Percentiles rank a stretch among this genome's conserved stretches.
These are phyloP conservation scores for Phoenoteleia sp. DNA, from an alignment of 2,888 invertebrate species.

Conservation along the genomic window DNA sequence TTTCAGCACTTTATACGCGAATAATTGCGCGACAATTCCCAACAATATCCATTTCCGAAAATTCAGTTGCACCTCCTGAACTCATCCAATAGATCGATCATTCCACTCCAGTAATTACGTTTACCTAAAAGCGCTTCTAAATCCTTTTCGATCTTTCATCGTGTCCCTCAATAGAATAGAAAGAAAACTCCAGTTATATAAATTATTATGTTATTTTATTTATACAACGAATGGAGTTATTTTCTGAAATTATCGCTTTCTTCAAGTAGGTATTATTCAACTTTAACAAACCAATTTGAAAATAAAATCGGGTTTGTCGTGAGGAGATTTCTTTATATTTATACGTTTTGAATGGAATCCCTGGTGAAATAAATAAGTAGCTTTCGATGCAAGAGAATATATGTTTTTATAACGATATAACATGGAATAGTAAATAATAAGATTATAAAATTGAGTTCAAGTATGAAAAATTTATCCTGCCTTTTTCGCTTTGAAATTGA, in stretches of 20 bases:
- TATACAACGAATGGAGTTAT: background rate
- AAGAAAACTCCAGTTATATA: background rate
- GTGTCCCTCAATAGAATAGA: slow-evolving; percentile 5
- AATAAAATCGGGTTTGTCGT: background rate
- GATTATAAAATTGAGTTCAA: too few species aligned
- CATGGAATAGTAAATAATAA: too few species aligned
- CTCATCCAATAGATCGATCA: slow-evolving; percentile 38
- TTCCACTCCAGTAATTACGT: slow-evolving; percentile 50
- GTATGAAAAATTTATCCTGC: too few species aligned
- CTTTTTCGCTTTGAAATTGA: too few species aligned
- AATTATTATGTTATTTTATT: background rate
- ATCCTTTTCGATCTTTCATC: slow-evolving; percentile 34
- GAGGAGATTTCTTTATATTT: slow-evolving; percentile 9
- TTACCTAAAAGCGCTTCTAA: slow-evolving; percentile 43
- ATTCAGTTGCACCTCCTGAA: slow-evolving; percentile 19
- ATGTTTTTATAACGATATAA: slow-evolving; percentile 11
- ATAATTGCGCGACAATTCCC: slow-evolving; percentile 18
- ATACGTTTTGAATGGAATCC: slow-evolving; percentile 2
- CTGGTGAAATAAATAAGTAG: slow-evolving; percentile 17
- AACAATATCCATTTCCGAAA: slow-evolving; percentile 28
- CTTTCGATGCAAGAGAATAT: slow-evolving; percentile 9
- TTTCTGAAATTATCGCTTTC: too few species aligned
- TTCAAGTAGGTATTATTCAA: too few species aligned
- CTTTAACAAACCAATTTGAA: too few species aligned
- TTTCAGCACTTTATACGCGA: too few species aligned